These are phyloP conservation scores for Sciurus vulgaris DNA, from an alignment of 2,797 vertebrate species.

Conservation along the genomic window DNA sequence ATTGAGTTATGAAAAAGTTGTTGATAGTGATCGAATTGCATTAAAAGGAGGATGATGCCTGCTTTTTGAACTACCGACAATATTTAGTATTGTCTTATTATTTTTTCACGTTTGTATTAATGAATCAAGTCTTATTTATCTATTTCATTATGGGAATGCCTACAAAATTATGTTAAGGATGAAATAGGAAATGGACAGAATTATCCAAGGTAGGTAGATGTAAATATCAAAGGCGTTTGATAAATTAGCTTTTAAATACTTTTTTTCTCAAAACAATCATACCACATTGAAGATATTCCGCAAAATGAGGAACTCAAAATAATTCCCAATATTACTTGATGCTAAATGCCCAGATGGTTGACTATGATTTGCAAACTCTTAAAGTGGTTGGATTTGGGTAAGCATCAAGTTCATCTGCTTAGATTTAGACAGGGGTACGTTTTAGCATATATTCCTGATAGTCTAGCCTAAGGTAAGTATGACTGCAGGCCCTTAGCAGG, in stretches of 20 bases:
- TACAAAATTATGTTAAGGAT: conserved; percentile 9
- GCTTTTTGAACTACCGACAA: conserved; percentile 44
- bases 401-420: background rate
- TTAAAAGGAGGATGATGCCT: conserved; percentile 22
- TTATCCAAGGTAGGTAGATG: background rate
- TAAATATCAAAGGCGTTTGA: background rate
- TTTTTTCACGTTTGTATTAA: background rate
- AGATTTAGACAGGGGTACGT: background rate
- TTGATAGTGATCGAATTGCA: conserved; percentile 52
- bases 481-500: background rate
- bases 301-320: background rate
- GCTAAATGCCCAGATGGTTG: background rate
- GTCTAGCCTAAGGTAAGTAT: background rate
- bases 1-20: conserved; percentile 31
- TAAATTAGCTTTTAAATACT: background rate
- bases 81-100: background rate
- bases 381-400: background rate
- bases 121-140: conserved; percentile 2
- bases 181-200: conserved; percentile 24
- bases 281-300: background rate
- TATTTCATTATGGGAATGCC: background rate
- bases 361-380: background rate
- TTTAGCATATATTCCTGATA: background rate
- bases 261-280: background rate
- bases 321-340: background rate